Evolutionary conservation across 1,140 invertebrate genomes (phyloP).

Genomic region (Drosophila serrata): DNA sequence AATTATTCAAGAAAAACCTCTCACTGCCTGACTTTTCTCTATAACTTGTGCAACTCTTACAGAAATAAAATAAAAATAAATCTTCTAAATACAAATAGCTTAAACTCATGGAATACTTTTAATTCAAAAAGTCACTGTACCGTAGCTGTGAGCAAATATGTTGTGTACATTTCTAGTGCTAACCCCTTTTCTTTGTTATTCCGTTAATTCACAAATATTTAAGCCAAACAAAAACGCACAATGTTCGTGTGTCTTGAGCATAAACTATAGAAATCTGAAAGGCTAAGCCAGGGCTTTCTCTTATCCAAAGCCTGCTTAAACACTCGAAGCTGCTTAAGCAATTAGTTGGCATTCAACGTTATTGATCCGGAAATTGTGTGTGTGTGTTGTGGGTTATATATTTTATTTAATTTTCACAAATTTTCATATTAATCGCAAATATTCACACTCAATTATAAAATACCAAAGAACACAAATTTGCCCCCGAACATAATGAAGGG

Average conservation of each 20-base stretch:
- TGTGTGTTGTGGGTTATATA: slow-evolving; percentile 54
- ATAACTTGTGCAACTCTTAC: background rate
- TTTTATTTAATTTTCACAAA: slow-evolving; percentile 83
- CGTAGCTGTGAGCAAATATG: slow-evolving; percentile 41
- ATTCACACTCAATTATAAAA: slow-evolving; percentile 82
- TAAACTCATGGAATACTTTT: slow-evolving; percentile 1
- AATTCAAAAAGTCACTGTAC: slow-evolving; percentile 6
- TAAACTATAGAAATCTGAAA: slow-evolving; percentile 29
- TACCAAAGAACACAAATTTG: slow-evolving; percentile 78
- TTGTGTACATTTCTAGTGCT: slow-evolving; percentile 21
- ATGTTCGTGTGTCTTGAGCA: slow-evolving; percentile 31
- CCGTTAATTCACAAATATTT: slow-evolving; percentile 36
- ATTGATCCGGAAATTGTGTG: slow-evolving; percentile 28
- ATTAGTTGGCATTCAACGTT: slow-evolving; percentile 61
- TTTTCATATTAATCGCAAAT: slow-evolving; percentile 81
- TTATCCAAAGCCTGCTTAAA: slow-evolving; percentile 61
- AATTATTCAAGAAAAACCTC: background rate
- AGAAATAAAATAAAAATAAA: slow-evolving; percentile 9
- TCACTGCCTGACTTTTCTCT: background rate
- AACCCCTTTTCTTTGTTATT: slow-evolving; percentile 14
- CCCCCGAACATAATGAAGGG: slow-evolving; percentile 73
- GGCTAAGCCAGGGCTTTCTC: slow-evolving; percentile 35
- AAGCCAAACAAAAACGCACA: slow-evolving; percentile 29
- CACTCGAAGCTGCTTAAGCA: slow-evolving; percentile 61
- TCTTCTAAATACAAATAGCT: slow-evolving; percentile 13